Base-by-base conservation (phyloP, 2,113 vertebrate genomes). In the Hirundichthys speculiger region DNA sequence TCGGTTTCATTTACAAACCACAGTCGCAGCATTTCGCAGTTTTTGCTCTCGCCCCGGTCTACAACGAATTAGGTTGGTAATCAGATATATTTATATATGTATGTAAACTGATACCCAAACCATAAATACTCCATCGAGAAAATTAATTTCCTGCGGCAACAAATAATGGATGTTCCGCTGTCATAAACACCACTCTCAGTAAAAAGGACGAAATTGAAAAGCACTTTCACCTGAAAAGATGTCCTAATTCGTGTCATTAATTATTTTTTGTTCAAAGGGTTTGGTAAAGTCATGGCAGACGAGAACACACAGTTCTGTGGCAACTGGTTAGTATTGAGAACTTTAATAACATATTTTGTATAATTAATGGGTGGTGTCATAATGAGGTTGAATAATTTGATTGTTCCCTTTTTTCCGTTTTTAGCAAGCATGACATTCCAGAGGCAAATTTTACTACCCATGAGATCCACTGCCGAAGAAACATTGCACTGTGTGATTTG, bases 401-500 rank as follows among this genome's bases (percentile, higher is more conserved):
- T 15, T n/a, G 2, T 9, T n/a, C 20, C 10, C 16, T 12, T 16
- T 34, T 39, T 21, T 18, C 45, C 7, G 40, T 89, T 63, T 51
- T 0, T 62, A 99, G 98, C 91, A 94, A 96, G 82, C 97, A 94
- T 75, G 93, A 96, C 24, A 96, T 99, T 76, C 96, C 95, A n/a
- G 89, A 92, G 64, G 93, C 91, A 19, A 99, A 98, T 65, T 98
- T 98, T 74, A 95, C 95, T 22, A 96, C 94, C 42, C 98, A 99
- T 11, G 98, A 99, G 84, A 96, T 98, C 80, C 96, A 99, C 90
- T 99, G 98, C 66, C 88, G 92, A 15, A 93, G 96, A 59, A 98
- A 98, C 43, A 95, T 99, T 1, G 92, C 91, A 18, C 79, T 98
- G 0, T 99, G 98, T 51, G 88, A 89, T 3, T 46, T 90, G 56